These are phyloP conservation scores for Acanthaster planci DNA, from an alignment of 35 echinoderm and acorn worm genomes.

Conservation along the genomic window DNA sequence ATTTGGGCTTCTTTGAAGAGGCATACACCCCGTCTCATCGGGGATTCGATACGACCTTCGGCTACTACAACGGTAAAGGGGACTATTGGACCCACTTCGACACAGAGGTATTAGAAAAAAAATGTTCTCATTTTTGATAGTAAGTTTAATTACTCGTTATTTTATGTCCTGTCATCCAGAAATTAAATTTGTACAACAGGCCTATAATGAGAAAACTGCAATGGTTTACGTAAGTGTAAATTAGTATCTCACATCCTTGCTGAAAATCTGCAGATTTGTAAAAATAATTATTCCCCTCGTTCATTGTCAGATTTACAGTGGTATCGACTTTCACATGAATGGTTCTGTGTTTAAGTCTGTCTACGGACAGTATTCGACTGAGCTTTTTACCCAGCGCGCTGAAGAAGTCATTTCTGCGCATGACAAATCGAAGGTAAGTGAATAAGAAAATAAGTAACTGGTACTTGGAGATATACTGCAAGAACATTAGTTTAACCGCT, in stretches of 20 bases:
- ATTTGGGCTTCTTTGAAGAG: constrained; percentile 84
- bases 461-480: no score
- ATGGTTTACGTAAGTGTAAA: no score
- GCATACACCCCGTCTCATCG: constrained; percentile 72
- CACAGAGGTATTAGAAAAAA: constrained; percentile 3
- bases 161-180: no score
- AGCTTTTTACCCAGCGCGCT: constrained; percentile 71
- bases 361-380: constrained; percentile 86
- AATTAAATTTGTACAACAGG: no score
- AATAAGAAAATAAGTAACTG: no score
- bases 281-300: no score
- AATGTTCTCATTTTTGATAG: background rate
- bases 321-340: constrained; percentile 88
- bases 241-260: no score
- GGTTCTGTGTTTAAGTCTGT: constrained; percentile 61
- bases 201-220: no score
- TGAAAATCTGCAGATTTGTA: no score
- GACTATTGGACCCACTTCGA: constrained; percentile 80
- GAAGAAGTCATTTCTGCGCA: constrained; percentile 70
- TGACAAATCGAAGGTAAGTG: constrained; percentile 57
- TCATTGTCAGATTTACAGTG: background rate
- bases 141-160: no score
- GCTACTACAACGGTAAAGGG: constrained; percentile 85
- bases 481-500: no score
- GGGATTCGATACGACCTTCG: constrained; percentile 89